Evolutionary conservation across 2,797 vertebrate species (phyloP).

Genomic region (Pangasius larnaudii): DNA sequence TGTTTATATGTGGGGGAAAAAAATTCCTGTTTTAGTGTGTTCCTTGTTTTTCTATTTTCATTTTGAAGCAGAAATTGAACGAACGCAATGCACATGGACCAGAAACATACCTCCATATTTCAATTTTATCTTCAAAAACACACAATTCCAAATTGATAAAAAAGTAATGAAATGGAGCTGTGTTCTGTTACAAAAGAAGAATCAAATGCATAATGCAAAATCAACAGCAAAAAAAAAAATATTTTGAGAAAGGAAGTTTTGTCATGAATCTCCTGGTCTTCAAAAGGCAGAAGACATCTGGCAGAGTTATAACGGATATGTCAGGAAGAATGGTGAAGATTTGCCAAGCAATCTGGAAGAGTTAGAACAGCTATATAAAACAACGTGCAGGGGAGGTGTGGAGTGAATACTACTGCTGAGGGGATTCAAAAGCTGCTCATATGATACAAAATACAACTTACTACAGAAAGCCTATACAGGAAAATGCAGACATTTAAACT

Average conservation of each 20-base stretch:
- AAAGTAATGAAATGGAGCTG: background rate
- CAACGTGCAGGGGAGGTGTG: too few relatives aligned
- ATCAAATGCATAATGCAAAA: background rate
- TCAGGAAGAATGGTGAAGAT: constrained; percentile 15
- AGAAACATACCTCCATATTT: background rate
- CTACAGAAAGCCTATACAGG: background rate
- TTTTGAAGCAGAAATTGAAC: background rate
- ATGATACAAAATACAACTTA: background rate
- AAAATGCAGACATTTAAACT: background rate
- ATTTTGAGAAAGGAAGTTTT: background rate
- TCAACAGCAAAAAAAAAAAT: background rate
- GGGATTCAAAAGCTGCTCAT: background rate
- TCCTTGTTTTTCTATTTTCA: background rate
- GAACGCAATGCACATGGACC: background rate
- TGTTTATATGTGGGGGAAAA: too few relatives aligned
- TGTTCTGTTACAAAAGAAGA: background rate
- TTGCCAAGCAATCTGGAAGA: constrained; percentile 15
- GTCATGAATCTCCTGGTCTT: constrained; percentile 16
- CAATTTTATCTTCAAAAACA: background rate
- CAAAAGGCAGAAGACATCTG: constrained; percentile 10
- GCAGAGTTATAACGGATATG: constrained; percentile 27
- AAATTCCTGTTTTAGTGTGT: background rate
- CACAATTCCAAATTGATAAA: background rate
- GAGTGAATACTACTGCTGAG: background rate
- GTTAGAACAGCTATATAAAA: constrained; percentile 8